A percentile compares a stretch with the other conserved stretches of the same genome.
These are phyloP conservation scores for Montifringilla adamsi DNA, from an alignment of 2,113 vertebrate genomes.

Conservation along the genomic window DNA sequence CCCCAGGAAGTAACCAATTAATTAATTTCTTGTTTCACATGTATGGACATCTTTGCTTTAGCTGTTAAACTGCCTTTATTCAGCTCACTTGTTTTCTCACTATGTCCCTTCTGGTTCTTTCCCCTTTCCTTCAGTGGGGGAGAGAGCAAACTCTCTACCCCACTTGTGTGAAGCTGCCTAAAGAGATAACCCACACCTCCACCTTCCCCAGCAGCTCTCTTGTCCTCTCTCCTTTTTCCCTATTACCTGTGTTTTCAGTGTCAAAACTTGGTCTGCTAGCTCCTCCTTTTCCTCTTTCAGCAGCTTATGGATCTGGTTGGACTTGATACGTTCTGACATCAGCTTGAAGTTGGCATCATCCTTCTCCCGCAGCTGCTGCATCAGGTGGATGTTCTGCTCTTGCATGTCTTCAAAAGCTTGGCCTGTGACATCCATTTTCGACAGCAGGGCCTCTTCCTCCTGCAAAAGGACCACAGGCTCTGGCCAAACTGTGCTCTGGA, in stretches of 20 bases:
- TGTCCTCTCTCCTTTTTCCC: not conserved
- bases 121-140: not conserved
- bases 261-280: constrained; percentile 91
- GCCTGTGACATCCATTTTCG: constrained; percentile 98
- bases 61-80: not conserved
- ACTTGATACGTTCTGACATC: constrained; percentile 97
- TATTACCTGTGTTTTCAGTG: constrained; percentile 92
- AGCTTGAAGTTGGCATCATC: constrained; percentile 98
- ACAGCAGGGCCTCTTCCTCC: constrained; percentile 95
- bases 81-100: not conserved
- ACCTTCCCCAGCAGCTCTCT: not conserved
- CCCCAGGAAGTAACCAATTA: not conserved
- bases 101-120: not conserved
- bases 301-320: constrained; percentile 97
- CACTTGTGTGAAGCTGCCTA: rapidly evolving
- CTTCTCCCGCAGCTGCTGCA: constrained; percentile 97
- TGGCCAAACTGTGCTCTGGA: not conserved
- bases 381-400: constrained; percentile 95
- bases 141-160: rapidly evolving
- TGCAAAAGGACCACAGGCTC: constrained; percentile 25
- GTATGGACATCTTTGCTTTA: not conserved
- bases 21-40: not conserved
- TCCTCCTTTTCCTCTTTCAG: constrained; percentile 98
- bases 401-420: constrained; percentile 99
- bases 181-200: not conserved